Conservation (phyloP, 2,888 invertebrate genomes). For the Himalopsyche kuldschensis region DNA sequence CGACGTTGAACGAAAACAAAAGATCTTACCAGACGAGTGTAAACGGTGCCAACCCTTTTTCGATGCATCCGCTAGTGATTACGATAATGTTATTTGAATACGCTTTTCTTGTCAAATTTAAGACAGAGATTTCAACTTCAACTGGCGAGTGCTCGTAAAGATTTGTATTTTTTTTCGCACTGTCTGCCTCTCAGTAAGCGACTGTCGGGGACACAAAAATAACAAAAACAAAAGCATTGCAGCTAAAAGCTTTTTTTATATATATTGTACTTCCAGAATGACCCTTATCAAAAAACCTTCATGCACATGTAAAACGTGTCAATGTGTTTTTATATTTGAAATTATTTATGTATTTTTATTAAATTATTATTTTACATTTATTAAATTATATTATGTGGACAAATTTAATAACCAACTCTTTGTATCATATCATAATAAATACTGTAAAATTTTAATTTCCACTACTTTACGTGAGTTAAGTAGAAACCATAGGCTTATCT, state of each 20-base stretch:
- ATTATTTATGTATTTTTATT: not conserved
- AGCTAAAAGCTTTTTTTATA: not conserved
- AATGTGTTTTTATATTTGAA: too few relatives aligned
- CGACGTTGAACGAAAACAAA: not conserved
- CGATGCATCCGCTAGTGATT: not conserved
- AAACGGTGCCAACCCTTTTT: not conserved
- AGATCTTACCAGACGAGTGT: not conserved
- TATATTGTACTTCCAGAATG: not conserved
- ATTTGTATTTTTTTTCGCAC: constrained; percentile 2
- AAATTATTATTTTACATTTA: too few relatives aligned
- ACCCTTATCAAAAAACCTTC: not conserved
- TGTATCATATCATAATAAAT: too few relatives aligned
- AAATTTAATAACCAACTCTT: too few relatives aligned
- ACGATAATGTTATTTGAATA: not conserved
- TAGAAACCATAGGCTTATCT: too few relatives aligned
- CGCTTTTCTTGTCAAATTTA: not conserved
- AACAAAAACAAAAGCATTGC: constrained; percentile 5
- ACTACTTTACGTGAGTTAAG: too few relatives aligned
- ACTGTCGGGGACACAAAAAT: constrained; percentile 8
- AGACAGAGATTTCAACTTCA: not conserved
- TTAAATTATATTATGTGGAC: too few relatives aligned
- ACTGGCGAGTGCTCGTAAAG: not conserved
- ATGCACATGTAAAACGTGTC: not conserved
- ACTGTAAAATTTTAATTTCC: too few relatives aligned
- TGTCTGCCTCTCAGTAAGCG: constrained; percentile 4